phyloP scores from a whole-genome alignment of 1,140 invertebrate species.

The Brachionus paranguensis region DNA sequence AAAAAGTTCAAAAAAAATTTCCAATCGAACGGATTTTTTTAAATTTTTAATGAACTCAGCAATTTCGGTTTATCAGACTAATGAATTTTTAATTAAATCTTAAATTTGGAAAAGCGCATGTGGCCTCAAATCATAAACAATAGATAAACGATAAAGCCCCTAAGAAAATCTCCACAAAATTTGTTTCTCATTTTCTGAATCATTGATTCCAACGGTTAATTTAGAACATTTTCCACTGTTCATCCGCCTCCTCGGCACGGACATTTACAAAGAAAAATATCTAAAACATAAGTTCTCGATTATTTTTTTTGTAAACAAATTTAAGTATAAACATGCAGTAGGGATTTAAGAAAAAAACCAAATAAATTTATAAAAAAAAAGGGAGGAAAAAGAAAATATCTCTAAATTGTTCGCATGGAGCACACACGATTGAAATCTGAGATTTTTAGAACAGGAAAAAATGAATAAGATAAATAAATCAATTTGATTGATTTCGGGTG shows the following conservation, averaged over 20 bases:
- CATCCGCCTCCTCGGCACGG: not conserved
- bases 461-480: constrained; percentile 16
- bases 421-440: constrained; percentile 23
- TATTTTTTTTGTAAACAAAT: constrained; percentile 8
- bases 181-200: not conserved
- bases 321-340: constrained; percentile 2
- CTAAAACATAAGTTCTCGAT: constrained; percentile 33
- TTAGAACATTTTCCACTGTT: not conserved
- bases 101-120: constrained; percentile 14
- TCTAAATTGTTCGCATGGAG: not conserved
- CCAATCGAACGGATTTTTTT: not conserved
- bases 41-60: constrained; percentile 8
- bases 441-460: constrained; percentile 8
- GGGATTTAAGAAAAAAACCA: not conserved
- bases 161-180: not conserved
- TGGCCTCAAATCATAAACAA: constrained; percentile 17
- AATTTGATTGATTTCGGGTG: constrained; percentile 21
- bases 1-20: not conserved
- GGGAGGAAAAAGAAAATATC: not conserved
- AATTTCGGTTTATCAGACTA: not conserved
- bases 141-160: not conserved
- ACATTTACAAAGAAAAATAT: not conserved
- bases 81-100: constrained; percentile 35
- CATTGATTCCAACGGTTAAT: constrained; percentile 36
- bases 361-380: not conserved